Base-by-base conservation (phyloP, 2,113 vertebrate genomes). In the Thunnus thynnus region DNA sequence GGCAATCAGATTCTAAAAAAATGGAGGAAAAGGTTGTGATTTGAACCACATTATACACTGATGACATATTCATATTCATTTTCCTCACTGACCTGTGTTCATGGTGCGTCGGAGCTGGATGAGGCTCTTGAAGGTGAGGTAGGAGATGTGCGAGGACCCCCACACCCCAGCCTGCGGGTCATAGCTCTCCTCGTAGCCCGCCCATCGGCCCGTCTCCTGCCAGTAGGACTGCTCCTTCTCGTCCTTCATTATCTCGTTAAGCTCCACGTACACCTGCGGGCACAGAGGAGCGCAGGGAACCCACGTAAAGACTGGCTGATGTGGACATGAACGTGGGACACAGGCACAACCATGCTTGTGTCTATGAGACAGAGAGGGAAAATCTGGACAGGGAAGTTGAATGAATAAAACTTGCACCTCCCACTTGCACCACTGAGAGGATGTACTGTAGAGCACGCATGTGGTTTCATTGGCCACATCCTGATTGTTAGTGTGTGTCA, bases 71-170 rank as follows among this genome's bases (percentile, higher is more conserved):
- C 32, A 36, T 36, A 36, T 5, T 36, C 32, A 20, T 25, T 36
- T 11, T 51, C 18, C 20, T 63, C 51, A 36, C 88, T 88, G 30
- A 99, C 98, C 97, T 82, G 94, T 97, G 88, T 63, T 86, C 71
- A 99, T 91, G 89, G 92, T 90, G 72, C 61, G 91, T 18, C 88
- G 94, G 32, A 97, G 91, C 61, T 97, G 94, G 79, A 97, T 88
- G 48, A 99, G 96, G 89, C 97, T 97, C 93, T 93, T 96, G 93
- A 99, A 98, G 84, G 95, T 97, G 85, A 99, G 95, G 88, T 96
- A 96, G 76, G 97, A 96, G 80, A 99, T 88, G 5, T 96, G 96
- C 0, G 96, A 96, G 63, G 93, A 91, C 0, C 92, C 92, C 98
- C 97, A 98, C 47, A 91, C 61, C 3, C 96, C 96, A 0, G 87